Conservation (phyloP, 1,140 invertebrate species). For the Onthophagus taurus region DNA sequence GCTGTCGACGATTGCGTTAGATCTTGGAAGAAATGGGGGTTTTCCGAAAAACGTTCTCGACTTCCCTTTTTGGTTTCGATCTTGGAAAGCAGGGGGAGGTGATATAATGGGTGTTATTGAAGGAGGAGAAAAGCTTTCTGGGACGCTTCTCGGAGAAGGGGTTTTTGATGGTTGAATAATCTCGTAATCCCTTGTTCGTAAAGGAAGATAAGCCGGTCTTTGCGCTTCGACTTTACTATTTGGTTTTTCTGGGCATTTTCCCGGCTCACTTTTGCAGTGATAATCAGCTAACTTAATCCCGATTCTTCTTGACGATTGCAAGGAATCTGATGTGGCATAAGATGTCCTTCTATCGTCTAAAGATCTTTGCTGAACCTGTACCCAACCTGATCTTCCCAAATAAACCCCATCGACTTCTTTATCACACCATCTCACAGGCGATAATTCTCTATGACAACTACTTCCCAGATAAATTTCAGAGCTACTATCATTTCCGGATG, state of each 20-base stretch:
- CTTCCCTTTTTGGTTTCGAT: conserved; percentile 36
- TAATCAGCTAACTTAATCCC: conserved; percentile 47
- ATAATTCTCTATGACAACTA: conserved; percentile 44
- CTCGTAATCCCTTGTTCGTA: conserved; percentile 34
- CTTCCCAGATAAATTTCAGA: conserved; percentile 38
- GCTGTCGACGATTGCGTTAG: conserved; percentile 46
- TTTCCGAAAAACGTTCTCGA: conserved; percentile 36
- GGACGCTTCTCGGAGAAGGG: conserved; percentile 36
- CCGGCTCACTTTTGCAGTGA: conserved; percentile 47
- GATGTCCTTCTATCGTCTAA: conserved; percentile 42
- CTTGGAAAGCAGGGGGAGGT: conserved; percentile 51
- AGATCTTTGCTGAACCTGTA: conserved; percentile 49
- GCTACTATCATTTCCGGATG: conserved; percentile 37
- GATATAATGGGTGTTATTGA: conserved; percentile 51
- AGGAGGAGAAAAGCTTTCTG: conserved; percentile 45
- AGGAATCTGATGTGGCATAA: conserved; percentile 32
- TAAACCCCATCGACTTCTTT: conserved; percentile 50
- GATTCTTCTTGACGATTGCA: conserved; percentile 28
- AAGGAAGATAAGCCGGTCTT: conserved; percentile 25
- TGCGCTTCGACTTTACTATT: conserved; percentile 19
- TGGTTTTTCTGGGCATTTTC: conserved; percentile 27
- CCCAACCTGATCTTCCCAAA: conserved; percentile 47
- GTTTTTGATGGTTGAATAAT: conserved; percentile 31
- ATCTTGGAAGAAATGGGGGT: conserved; percentile 43
- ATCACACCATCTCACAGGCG: conserved; percentile 51